Evolutionary conservation across 2,797 vertebrate species (phyloP), one percentile per base, ranked within the genome.

Genomic region (Poliocrania exsul): DNA sequence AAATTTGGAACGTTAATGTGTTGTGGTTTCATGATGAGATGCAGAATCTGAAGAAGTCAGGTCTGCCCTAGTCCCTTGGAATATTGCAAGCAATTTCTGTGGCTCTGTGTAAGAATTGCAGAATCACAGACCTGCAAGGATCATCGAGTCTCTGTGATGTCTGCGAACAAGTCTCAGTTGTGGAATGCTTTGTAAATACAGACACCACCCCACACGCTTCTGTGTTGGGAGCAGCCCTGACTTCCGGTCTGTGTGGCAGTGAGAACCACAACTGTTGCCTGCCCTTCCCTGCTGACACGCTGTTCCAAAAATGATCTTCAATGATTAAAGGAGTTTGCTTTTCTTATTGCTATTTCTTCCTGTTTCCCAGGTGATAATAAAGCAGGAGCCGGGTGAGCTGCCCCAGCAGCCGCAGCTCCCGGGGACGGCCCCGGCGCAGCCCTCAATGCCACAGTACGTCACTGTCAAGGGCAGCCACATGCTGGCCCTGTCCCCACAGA

Each of bases 381-480:
- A 99, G 94, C 99, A 99, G 97, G 99, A 99, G 93, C 99, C 99
- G 0, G 98, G 99, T 77, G 99, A 99, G 97, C 97, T 99, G 93
- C 98, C 98, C 72, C 98, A 98, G 72, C 98, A 98, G 89, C 46
- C 92, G 9, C 98, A 98, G 17, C 94, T 98, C 57, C 97, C 98
- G 65, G 98, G 97, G 73, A 97, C 98, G 53, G 98, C 98, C 77
- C 95, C 98, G 91, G 98, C 97, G 25, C 99, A 99, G 95, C 98
- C 98, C 82, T 92, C 99, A 16, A 93, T 99, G 50, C 99, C 98
- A 94, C 99, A 99, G 97, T 99, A 99, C 93, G 99, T 99, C 93
- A 98, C 99, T 65, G 98, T 99, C 90, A 99, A 99, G 92, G 99
- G 99, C 57, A 98, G 99, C 97, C 99, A 99, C 95, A 98, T 99